phyloP scores from a whole-genome alignment of 2,888 invertebrate species.

The Marasmarcha lunaedactyla region DNA sequence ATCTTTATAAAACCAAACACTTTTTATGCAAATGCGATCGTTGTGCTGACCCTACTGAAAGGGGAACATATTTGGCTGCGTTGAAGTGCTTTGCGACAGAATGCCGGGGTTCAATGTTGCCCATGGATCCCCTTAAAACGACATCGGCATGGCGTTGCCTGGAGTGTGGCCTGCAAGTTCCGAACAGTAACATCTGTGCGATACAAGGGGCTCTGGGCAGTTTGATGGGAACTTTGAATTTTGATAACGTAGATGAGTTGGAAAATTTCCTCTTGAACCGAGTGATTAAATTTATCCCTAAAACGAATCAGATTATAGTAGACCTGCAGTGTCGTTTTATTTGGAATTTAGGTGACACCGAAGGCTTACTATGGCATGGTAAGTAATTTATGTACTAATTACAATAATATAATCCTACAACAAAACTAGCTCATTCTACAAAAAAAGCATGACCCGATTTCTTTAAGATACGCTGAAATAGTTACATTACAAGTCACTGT shows the following conservation, averaged over 20 bases:
- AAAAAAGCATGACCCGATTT: no score
- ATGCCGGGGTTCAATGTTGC: slow-evolving; percentile 68
- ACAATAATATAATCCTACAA: no score
- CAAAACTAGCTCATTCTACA: no score
- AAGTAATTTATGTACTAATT: slow-evolving; percentile 18
- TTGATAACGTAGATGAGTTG: slow-evolving; percentile 61
- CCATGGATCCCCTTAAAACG: slow-evolving; percentile 64
- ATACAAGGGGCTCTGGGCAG: slow-evolving; percentile 66
- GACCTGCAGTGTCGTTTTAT: slow-evolving; percentile 74
- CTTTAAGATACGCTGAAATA: no score
- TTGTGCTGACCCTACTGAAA: slow-evolving; percentile 76
- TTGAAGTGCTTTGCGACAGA: slow-evolving; percentile 64
- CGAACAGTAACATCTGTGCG: slow-evolving; percentile 57
- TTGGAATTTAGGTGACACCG: slow-evolving; percentile 70
- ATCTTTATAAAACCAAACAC: slow-evolving; percentile 75
- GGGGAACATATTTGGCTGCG: slow-evolving; percentile 70
- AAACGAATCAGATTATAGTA: slow-evolving; percentile 71
- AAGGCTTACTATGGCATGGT: slow-evolving; percentile 72
- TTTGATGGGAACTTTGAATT: slow-evolving; percentile 59
- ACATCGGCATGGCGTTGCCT: slow-evolving; percentile 72
- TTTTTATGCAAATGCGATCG: slow-evolving; percentile 75
- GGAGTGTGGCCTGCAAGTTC: slow-evolving; percentile 58
- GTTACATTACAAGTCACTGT: no score
- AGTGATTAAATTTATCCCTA: slow-evolving; percentile 65
- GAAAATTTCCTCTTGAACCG: slow-evolving; percentile 67